These are phyloP conservation scores for Prietella phreatophila DNA, from an alignment of 2,113 vertebrate genomes.

Conservation along the genomic window DNA sequence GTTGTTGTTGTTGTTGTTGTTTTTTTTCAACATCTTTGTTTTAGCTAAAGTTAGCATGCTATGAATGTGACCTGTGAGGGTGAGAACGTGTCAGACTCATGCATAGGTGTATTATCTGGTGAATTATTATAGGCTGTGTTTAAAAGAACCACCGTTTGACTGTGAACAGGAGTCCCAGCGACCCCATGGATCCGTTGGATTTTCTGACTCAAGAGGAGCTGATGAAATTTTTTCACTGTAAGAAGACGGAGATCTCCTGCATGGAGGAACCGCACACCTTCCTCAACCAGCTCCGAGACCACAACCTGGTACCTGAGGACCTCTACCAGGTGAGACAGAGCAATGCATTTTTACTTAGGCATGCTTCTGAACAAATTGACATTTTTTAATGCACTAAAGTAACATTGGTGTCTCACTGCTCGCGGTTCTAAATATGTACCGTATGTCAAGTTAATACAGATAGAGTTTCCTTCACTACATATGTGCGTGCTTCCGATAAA, in stretches of 20 bases:
- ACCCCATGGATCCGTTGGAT: conserved; percentile 41
- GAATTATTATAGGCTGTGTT: not conserved
- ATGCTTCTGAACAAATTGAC: no score
- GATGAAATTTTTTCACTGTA: conserved; percentile 56
- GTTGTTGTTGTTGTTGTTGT: no score
- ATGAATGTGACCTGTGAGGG: not conserved
- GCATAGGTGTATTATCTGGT: not conserved
- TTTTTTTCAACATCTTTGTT: no score
- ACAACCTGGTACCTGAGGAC: conserved; percentile 62
- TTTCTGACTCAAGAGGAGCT: conserved; percentile 48
- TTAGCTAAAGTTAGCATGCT: not conserved
- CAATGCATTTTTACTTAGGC: not conserved
- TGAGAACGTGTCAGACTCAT: not conserved
- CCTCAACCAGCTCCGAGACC: conserved; percentile 65
- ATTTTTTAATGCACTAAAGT: no score
- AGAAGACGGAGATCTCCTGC: conserved; percentile 66
- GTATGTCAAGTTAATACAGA: no score
- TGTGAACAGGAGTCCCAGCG: not conserved
- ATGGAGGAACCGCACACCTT: conserved; percentile 62
- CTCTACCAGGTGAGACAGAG: conserved; percentile 52
- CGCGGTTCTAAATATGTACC: no score
- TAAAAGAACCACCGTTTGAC: not conserved
- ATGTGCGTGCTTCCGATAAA: no score
- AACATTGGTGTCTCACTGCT: not conserved
- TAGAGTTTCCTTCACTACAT: not conserved